phyloP scores from a whole-genome alignment of 1,140 invertebrate species.

The Drosophila aff. region DNA sequence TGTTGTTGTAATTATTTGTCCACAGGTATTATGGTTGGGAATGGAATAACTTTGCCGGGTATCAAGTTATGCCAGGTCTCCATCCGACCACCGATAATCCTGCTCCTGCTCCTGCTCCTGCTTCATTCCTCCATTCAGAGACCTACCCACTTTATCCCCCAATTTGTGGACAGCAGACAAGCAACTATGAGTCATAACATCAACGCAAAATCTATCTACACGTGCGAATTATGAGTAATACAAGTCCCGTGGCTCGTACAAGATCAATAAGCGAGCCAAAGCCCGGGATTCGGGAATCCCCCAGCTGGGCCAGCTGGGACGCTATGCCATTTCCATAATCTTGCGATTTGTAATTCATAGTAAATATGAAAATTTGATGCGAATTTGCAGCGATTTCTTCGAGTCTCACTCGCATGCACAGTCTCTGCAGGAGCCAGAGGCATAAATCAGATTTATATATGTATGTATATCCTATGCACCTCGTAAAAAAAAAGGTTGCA shows the following conservation, averaged over 20 bases:
- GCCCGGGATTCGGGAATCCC: constrained; percentile 4
- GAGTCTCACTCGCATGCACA: constrained; percentile 13
- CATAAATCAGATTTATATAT: constrained; percentile 21
- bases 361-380: constrained; percentile 68
- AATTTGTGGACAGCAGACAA: constrained; percentile 14
- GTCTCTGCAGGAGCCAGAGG: constrained; percentile 9
- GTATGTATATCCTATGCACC: not conserved
- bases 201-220: constrained; percentile 27
- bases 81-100: constrained; percentile 35
- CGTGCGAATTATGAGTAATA: constrained; percentile 42
- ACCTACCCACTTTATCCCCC: constrained; percentile 9
- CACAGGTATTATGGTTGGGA: constrained; percentile 68
- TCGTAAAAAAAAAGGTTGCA: constrained; percentile 33
- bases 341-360: constrained; percentile 77
- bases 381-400: constrained; percentile 70
- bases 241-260: not conserved
- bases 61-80: constrained; percentile 67
- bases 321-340: constrained; percentile 74
- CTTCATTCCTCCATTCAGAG: not conserved
- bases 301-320: constrained; percentile 49
- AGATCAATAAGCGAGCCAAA: constrained; percentile 46
- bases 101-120: not conserved
- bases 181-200: constrained; percentile 43
- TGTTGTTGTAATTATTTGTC: constrained; percentile 78
- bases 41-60: constrained; percentile 47